Conservation (phyloP, 2,113 vertebrate genomes). For the Saccopteryx leptura region DNA sequence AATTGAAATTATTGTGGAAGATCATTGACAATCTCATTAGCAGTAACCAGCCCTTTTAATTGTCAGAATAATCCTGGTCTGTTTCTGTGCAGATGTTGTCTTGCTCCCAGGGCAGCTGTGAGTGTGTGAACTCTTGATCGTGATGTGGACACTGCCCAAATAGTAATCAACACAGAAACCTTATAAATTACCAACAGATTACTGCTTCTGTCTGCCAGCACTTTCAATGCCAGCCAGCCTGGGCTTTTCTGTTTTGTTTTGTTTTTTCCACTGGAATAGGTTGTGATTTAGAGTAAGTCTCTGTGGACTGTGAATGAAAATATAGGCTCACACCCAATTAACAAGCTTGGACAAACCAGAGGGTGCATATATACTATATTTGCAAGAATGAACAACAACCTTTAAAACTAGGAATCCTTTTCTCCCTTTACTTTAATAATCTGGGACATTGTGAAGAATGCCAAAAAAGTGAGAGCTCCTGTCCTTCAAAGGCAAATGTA, state of each 20-base stretch:
- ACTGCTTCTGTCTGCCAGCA: slow-evolving; percentile 45
- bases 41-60: slow-evolving; percentile 46
- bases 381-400: not conserved
- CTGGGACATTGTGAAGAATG: not conserved
- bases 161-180: slow-evolving; percentile 52
- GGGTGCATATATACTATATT: not conserved
- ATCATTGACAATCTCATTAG: slow-evolving; percentile 49
- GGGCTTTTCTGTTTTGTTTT: slow-evolving; percentile 43
- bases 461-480: not conserved
- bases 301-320: slow-evolving; percentile 52
- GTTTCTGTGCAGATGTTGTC: slow-evolving; percentile 55
- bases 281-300: slow-evolving; percentile 52
- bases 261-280: not conserved
- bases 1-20: slow-evolving; percentile 62
- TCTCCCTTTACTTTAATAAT: not conserved
- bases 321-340: slow-evolving; percentile 33
- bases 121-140: not conserved
- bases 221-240: slow-evolving; percentile 45
- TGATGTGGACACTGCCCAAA: slow-evolving; percentile 49
- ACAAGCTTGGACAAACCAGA: not conserved
- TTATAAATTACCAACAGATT: slow-evolving; percentile 61
- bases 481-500: not conserved
- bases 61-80: not conserved
- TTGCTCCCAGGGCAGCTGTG: slow-evolving; percentile 32
- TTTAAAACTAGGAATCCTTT: not conserved